Conservation (phyloP, 2,888 invertebrate species). For the Parnassius orleans region DNA sequence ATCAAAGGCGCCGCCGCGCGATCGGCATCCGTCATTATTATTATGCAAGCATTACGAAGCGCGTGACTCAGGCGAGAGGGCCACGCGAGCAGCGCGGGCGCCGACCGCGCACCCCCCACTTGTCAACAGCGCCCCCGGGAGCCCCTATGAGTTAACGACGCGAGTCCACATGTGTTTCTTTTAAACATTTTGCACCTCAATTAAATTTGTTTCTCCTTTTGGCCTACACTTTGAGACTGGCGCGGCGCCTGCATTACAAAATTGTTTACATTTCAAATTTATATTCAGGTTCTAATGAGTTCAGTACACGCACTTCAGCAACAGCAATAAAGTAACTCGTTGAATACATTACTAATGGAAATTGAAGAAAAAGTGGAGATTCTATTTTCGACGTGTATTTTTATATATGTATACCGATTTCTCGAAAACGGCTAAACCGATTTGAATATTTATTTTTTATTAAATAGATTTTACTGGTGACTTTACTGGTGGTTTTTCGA, state of each 20-base stretch:
- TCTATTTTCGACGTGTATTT: too few relatives aligned
- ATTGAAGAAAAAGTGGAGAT: too few relatives aligned
- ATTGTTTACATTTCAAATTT: conserved; percentile 27
- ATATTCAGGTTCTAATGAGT: conserved; percentile 18
- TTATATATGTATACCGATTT: too few relatives aligned
- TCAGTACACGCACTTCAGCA: conserved; percentile 11
- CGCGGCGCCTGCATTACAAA: conserved; percentile 25
- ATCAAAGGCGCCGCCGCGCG: conserved; percentile 80
- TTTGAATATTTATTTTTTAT: too few relatives aligned
- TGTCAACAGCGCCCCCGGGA: conserved; percentile 36
- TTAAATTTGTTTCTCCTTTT: conserved; percentile 46
- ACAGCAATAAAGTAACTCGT: too few relatives aligned
- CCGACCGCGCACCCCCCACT: conserved; percentile 46
- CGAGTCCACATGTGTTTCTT: conserved; percentile 40
- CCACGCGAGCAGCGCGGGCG: conserved; percentile 78
- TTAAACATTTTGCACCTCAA: conserved; percentile 50
- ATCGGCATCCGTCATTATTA: conserved; percentile 82
- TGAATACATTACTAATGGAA: too few relatives aligned
- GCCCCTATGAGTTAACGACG: conserved; percentile 39
- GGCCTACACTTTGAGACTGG: conserved; percentile 34
- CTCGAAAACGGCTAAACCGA: too few relatives aligned
- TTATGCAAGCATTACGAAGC: conserved; percentile 81
- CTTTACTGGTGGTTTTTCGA: too few relatives aligned
- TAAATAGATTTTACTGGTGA: too few relatives aligned
- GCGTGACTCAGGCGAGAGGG: conserved; percentile 79